Percentiles rank a stretch among this genome's conserved stretches.
Conservation (phyloP, 2,113 vertebrate genomes). For the Ivindomyrus marchei region DNA sequence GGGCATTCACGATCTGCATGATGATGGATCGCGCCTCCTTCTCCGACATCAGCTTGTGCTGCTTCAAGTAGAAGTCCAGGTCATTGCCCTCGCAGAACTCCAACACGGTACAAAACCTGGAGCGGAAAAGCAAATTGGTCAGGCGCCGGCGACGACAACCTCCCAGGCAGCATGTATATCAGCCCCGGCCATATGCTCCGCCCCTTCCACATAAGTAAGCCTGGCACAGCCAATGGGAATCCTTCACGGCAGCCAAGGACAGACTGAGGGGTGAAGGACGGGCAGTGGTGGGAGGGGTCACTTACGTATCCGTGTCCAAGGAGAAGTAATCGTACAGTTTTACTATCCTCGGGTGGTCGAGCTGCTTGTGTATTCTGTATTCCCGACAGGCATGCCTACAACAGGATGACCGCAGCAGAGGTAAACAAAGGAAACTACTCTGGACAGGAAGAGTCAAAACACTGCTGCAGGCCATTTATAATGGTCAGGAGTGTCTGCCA, state of each 20-base stretch:
- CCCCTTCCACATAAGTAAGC: neutral
- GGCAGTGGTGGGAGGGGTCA: conserved; percentile 27
- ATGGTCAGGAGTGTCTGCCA: too few relatives aligned
- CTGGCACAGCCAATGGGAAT: neutral
- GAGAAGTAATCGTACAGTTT: conserved; percentile 99
- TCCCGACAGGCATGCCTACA: conserved; percentile 95
- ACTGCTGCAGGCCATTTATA: neutral
- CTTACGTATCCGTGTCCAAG: conserved; percentile 98
- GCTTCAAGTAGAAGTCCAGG: conserved; percentile 99
- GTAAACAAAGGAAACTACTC: neutral
- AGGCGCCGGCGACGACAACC: neutral
- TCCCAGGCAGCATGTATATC: neutral
- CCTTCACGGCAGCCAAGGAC: neutral
- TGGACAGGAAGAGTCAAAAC: neutral
- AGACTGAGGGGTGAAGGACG: neutral
- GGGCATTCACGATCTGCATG: conserved; percentile 99
- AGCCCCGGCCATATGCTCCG: neutral
- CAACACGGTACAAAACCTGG: conserved; percentile 97
- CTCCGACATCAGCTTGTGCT: conserved; percentile 98
- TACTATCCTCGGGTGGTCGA: conserved; percentile 97
- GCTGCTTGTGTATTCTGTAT: conserved; percentile 99
- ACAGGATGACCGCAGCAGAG: neutral
- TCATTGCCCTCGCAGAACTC: conserved; percentile 99
- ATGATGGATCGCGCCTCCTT: conserved; percentile 98
- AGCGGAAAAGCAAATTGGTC: neutral